Conservation (phyloP, 2,797 vertebrate species). For the Brotula barbata region DNA sequence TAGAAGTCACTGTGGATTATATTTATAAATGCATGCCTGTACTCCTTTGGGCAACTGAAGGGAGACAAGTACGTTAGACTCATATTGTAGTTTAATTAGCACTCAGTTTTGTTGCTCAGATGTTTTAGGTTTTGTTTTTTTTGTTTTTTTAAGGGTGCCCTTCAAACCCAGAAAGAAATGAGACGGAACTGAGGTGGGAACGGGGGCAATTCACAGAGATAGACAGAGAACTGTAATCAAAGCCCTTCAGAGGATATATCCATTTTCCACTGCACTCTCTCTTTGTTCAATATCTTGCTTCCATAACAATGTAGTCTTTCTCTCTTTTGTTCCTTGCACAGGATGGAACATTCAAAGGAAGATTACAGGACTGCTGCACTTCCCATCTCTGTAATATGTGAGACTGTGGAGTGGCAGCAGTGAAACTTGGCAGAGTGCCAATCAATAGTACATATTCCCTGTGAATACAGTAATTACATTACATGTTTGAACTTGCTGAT, state of each 20-base stretch:
- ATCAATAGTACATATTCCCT: conserved; percentile 36
- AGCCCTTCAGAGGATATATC: conserved; percentile 25
- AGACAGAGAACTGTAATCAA: conserved; percentile 28
- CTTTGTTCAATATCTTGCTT: conserved; percentile 5
- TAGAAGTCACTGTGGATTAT: conserved; percentile 10
- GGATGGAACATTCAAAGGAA: conserved; percentile 18
- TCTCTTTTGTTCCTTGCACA: not conserved
- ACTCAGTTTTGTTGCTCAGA: conserved; percentile 24
- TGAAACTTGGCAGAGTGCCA: conserved; percentile 21
- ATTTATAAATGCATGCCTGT: conserved; percentile 7
- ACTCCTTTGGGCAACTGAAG: conserved; percentile 15
- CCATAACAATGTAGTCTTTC: conserved; percentile 8
- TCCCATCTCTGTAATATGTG: conserved; percentile 21
- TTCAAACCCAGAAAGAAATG: conserved; percentile 9
- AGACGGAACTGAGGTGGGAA: not conserved
- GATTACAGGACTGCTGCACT: conserved; percentile 25
- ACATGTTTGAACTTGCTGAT: conserved; percentile 4
- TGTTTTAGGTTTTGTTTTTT: no score
- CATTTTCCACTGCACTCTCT: conserved; percentile 1
- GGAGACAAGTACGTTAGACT: conserved; percentile 13
- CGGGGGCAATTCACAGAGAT: conserved; percentile 11
- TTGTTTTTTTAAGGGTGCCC: no score
- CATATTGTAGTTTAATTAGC: conserved; percentile 38
- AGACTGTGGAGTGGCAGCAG: conserved; percentile 33
- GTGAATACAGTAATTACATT: conserved; percentile 39